phyloP scores from a whole-genome alignment of 2,888 invertebrate genomes.

The Trissolcus japonicus region DNA sequence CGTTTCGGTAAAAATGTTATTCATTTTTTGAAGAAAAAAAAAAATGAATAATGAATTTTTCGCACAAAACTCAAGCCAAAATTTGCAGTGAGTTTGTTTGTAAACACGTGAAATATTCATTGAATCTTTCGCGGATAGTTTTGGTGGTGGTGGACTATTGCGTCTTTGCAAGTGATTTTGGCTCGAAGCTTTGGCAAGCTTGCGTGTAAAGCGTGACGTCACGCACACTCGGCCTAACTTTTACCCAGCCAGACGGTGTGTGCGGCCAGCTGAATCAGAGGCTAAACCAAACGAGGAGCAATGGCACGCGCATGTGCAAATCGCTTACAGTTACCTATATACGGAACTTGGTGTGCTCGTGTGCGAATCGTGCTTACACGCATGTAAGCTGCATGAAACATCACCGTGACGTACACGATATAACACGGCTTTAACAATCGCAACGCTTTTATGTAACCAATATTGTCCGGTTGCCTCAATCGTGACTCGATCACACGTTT shows the following conservation, averaged over 20 bases:
- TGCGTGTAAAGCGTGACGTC: slow-evolving; percentile 13
- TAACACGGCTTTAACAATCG: slow-evolving; percentile 27
- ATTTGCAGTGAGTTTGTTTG: background rate
- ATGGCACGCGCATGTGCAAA: slow-evolving; percentile 51
- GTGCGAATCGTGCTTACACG: slow-evolving; percentile 20
- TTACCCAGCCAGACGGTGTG: slow-evolving; percentile 12
- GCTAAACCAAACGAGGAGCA: slow-evolving; percentile 38
- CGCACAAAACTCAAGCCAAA: too few species aligned
- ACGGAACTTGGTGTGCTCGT: slow-evolving; percentile 33
- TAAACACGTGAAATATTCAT: background rate
- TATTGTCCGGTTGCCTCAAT: slow-evolving; percentile 21
- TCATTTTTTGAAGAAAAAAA: too few species aligned
- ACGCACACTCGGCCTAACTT: slow-evolving; percentile 9
- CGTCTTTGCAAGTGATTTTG: background rate
- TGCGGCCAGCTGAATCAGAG: slow-evolving; percentile 17
- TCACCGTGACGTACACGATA: slow-evolving; percentile 37
- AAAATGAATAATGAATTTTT: too few species aligned
- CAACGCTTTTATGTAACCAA: slow-evolving; percentile 33
- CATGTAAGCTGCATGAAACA: slow-evolving; percentile 30
- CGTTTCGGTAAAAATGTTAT: too few species aligned
- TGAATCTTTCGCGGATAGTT: background rate
- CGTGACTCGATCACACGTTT: too few species aligned
- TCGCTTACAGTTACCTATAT: slow-evolving; percentile 53
- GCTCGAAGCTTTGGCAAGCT: slow-evolving; percentile 1
- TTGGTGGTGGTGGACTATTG: background rate